A percentile compares a stretch with the other conserved stretches of the same genome.
phyloP scores from a whole-genome alignment of 1,140 invertebrate genomes.

The Drosophila sucinea region DNA sequence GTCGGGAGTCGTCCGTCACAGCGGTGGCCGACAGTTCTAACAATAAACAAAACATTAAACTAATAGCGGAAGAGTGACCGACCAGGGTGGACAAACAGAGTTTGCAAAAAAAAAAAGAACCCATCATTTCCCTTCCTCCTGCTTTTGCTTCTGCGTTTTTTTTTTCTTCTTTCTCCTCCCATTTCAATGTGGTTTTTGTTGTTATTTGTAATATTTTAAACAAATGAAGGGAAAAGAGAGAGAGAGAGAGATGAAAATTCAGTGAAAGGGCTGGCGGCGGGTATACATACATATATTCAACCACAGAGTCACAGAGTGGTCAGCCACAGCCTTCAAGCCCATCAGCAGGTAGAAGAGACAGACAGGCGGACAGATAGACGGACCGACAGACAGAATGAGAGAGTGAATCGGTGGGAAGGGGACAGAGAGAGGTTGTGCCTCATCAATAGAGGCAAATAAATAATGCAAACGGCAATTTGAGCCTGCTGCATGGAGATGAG shows the following conservation, averaged over 20 bases:
- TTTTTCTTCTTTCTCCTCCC: constrained; percentile 18
- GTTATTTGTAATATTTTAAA: constrained; percentile 73
- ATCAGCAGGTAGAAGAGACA: constrained; percentile 12
- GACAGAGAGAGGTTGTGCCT: constrained; percentile 44
- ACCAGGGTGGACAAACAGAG: constrained; percentile 7
- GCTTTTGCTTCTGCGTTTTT: constrained; percentile 34
- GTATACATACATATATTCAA: constrained; percentile 1
- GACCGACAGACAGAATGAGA: not conserved
- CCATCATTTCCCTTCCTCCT: constrained; percentile 31
- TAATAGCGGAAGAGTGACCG: constrained; percentile 62
- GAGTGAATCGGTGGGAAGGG: not conserved
- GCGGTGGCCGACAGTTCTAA: constrained; percentile 53
- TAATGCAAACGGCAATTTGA: constrained; percentile 82
- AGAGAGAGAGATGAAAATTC: constrained; percentile 4
- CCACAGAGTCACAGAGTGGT: constrained; percentile 34
- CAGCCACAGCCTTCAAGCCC: constrained; percentile 20
- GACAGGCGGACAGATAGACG: not conserved
- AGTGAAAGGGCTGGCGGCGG: constrained; percentile 21
- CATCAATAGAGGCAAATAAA: constrained; percentile 80
- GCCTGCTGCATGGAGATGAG: constrained; percentile 36
- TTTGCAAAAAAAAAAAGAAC: constrained; percentile 4
- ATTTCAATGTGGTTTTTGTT: constrained; percentile 20
- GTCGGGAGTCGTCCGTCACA: constrained; percentile 23
- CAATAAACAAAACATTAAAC: constrained; percentile 82
- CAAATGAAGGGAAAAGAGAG: constrained; percentile 57